Evolutionary conservation across 2,888 invertebrate species (phyloP), one percentile per base, ranked within the genome.

Genomic region (Philaethria dido): DNA sequence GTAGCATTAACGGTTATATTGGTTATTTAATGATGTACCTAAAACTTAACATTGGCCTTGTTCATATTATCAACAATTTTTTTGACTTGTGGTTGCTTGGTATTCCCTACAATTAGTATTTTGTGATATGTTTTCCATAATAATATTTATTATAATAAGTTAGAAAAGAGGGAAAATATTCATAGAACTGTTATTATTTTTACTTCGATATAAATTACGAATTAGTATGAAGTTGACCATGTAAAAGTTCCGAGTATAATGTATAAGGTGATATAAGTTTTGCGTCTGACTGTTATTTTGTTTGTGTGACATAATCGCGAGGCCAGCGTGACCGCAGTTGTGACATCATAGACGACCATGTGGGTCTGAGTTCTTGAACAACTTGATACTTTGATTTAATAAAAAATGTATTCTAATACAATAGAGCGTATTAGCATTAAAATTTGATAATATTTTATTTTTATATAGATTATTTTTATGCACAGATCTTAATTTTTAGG

Each of bases 291-390:
- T 20, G 62, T 68, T 65, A 59, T 68, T 70, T 65, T 70, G 48
- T 60, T 54, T 60, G 48, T 36, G 59, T 66, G 63, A 57, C 59
- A 70, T 48, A 63, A 70, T 77, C 77, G 72, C 73, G 69, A 73
- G 84, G 84, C 77, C 80, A 72, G 74, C 78, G 72, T 74, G 69
- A 72, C 78, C 79, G 79, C 80, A 70, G 70, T 72, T 61, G 39
- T 85, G 82, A 84, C 82, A 80, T 84, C 82, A 84, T 66, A 60
- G n/a, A 42, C 44, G 29, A 16, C 48, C 59, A 29, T 63, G 50
- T 61, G 39, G 25, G 57, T 60, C 36, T 62, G 42, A 42, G 44
- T 57, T 36, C 29, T 42, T 44, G 50, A 47, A 66, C 33, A 39
- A 33, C 4, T 33, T 33, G 25, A 33, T 33, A 33, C 8, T 13